Conservation (phyloP, 2,797 vertebrate species). For the Semaprochilodus insignis region DNA sequence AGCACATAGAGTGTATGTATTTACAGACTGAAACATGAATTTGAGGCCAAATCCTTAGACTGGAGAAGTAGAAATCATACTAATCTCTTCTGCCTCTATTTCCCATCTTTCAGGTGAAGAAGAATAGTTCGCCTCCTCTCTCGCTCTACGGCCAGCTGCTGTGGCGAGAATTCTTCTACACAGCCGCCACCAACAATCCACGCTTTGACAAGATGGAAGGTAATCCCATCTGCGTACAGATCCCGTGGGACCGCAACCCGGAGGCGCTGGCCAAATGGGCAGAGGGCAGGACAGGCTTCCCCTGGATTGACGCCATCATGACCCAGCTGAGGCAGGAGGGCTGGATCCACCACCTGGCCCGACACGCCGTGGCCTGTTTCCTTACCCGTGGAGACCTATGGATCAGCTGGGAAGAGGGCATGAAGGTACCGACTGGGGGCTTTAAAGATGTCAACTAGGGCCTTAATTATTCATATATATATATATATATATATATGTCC, state of each 20-base stretch:
- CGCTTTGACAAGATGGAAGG: slow-evolving; percentile 84
- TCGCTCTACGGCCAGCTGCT: slow-evolving; percentile 83
- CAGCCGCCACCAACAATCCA: slow-evolving; percentile 81
- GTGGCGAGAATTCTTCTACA: slow-evolving; percentile 85
- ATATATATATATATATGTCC: background rate
- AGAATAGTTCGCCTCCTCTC: slow-evolving; percentile 80
- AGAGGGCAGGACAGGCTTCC: slow-evolving; percentile 93
- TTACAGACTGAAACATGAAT: background rate
- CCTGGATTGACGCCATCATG: slow-evolving; percentile 99
- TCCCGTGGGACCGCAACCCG: slow-evolving; percentile 80
- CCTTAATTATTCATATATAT: too few species aligned
- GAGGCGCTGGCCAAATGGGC: slow-evolving; percentile 84
- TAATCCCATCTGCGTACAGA: slow-evolving; percentile 83
- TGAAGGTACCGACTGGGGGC: slow-evolving; percentile 71
- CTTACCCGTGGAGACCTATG: slow-evolving; percentile 83
- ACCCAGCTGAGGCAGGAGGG: slow-evolving; percentile 95
- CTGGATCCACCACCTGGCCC: slow-evolving; percentile 95
- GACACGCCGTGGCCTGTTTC: slow-evolving; percentile 85
- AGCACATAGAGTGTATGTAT: background rate
- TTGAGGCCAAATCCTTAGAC: background rate
- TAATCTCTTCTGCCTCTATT: background rate
- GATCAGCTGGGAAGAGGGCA: slow-evolving; percentile 86
- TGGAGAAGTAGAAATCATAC: background rate
- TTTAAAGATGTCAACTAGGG: background rate
- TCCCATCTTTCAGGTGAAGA: slow-evolving; percentile 54